Conservation (phyloP, 2,113 vertebrate species). For the Pedetes capensis region DNA sequence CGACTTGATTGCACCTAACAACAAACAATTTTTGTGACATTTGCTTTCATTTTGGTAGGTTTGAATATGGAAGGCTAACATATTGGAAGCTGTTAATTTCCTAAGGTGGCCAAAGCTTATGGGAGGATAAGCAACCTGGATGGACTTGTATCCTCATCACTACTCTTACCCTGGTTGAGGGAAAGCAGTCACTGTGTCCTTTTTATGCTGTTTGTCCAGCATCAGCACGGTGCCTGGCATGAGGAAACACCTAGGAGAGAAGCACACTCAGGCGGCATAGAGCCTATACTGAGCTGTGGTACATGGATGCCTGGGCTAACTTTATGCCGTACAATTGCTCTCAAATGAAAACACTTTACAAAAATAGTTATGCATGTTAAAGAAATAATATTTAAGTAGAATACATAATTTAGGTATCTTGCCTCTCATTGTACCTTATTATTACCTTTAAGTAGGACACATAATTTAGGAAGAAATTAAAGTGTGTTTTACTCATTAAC, state of each 20-base stretch:
- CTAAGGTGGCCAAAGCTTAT: background rate
- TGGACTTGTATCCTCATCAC: background rate
- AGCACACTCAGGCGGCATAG: fast-evolving
- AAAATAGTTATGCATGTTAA: background rate
- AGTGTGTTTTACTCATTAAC: background rate
- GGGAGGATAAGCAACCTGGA: background rate
- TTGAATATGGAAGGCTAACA: background rate
- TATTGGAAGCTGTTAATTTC: background rate
- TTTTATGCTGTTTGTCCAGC: background rate
- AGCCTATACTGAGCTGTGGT: background rate
- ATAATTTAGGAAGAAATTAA: background rate
- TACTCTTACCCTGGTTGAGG: background rate
- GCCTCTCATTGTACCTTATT: background rate
- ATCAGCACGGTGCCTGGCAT: fast-evolving
- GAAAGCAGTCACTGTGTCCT: background rate
- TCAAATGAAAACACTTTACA: background rate
- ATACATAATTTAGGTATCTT: background rate
- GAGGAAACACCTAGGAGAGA: too few relatives aligned
- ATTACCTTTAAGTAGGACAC: background rate
- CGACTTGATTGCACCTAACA: too few relatives aligned
- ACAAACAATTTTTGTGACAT: background rate
- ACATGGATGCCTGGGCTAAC: too few relatives aligned
- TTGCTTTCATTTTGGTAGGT: background rate
- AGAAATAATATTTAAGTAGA: background rate
- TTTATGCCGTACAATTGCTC: background rate